A percentile compares a stretch with the other conserved stretches of the same genome.
Evolutionary conservation across 2,888 invertebrate genomes (phyloP).

Genomic region (Acholoe squamosa): DNA sequence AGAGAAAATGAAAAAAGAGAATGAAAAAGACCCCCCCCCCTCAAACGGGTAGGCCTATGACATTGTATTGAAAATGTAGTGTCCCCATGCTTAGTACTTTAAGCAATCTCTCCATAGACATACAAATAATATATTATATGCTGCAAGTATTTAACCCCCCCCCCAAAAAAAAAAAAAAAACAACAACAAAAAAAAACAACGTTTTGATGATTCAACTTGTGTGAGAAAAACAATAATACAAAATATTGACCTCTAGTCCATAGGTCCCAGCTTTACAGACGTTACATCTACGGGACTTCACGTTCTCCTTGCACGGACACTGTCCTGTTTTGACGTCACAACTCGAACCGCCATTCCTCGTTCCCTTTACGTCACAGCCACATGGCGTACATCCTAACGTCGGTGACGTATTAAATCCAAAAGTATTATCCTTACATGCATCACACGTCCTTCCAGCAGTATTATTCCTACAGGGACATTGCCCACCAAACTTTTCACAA

Average conservation of each 20-base stretch:
- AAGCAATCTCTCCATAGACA: too few relatives aligned
- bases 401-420: conserved; percentile 89
- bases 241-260: conserved; percentile 61
- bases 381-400: conserved; percentile 65
- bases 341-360: background rate
- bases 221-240: background rate
- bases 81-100: too few relatives aligned
- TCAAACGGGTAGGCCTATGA: too few relatives aligned
- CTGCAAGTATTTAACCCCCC: too few relatives aligned
- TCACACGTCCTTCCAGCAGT: conserved; percentile 97
- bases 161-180: too few relatives aligned
- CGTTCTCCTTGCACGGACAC: conserved; percentile 68
- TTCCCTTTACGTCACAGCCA: conserved; percentile 64
- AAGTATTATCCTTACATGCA: conserved; percentile 97
- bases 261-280: conserved; percentile 71
- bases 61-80: too few relatives aligned
- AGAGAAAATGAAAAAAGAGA: too few relatives aligned
- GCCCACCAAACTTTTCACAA: conserved; percentile 87
- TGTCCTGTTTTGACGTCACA: conserved; percentile 67
- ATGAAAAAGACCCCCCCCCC: too few relatives aligned
- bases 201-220: too few relatives aligned
- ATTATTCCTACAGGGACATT: conserved; percentile 86
- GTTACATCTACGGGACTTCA: conserved; percentile 69
- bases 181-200: too few relatives aligned
- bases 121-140: too few relatives aligned